Conservation (phyloP, 2,888 invertebrate genomes). For the Phasia obesa region DNA sequence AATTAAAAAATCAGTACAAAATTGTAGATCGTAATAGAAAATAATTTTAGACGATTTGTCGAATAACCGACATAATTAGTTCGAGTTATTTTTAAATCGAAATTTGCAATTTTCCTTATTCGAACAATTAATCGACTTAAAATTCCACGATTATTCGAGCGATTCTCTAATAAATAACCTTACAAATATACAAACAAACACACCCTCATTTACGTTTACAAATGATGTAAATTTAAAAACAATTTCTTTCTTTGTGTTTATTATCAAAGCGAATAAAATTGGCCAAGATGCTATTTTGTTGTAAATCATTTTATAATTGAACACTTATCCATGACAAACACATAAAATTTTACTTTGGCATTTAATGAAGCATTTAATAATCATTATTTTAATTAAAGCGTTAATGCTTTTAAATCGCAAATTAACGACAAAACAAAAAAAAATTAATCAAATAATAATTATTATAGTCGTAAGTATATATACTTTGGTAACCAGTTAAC, state of each 20-base stretch:
- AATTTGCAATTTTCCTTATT: too few species aligned
- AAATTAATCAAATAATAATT: conserved; percentile 42
- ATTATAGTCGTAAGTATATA: conserved; percentile 14
- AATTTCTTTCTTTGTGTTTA: not conserved
- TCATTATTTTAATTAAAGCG: conserved; percentile 68
- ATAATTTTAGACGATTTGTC: too few species aligned
- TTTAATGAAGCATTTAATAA: conserved; percentile 67
- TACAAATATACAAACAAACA: too few species aligned
- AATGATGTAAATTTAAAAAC: not conserved
- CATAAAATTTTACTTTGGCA: conserved; percentile 58
- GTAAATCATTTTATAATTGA: conserved; percentile 67
- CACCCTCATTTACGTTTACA: not conserved
- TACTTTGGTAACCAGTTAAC: not conserved
- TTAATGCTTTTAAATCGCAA: conserved; percentile 51
- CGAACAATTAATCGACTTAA: too few species aligned
- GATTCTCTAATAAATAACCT: too few species aligned
- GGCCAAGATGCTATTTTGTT: conserved; percentile 11
- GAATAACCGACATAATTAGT: too few species aligned
- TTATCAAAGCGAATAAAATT: conserved; percentile 35
- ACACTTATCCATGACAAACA: conserved; percentile 63
- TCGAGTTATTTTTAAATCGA: too few species aligned
- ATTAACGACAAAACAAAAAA: conserved; percentile 33
- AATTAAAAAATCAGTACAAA: too few species aligned
- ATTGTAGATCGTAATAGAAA: too few species aligned
- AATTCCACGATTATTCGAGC: too few species aligned